phyloP scores from a whole-genome alignment of 2,888 invertebrate genomes.

The Spialia ferax region DNA sequence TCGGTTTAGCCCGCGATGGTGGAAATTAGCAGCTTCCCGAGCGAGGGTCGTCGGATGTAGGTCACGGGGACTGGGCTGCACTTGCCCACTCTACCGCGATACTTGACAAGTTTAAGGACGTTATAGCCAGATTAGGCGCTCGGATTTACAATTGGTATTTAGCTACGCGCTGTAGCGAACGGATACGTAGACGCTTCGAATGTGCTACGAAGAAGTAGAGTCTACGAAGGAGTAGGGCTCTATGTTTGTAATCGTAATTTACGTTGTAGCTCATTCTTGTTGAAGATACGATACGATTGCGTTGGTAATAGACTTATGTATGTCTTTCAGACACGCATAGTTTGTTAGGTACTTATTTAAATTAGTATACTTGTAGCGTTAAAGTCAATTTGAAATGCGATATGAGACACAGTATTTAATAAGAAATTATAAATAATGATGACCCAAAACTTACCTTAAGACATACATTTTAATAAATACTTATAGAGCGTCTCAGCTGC shows the following conservation, averaged over 20 bases:
- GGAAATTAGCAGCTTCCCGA: conserved; percentile 86
- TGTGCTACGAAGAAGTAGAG: conserved; percentile 19
- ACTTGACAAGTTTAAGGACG: conserved; percentile 85
- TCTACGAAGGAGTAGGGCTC: conserved; percentile 30
- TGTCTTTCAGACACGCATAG: conserved; percentile 2
- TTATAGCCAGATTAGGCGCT: conserved; percentile 70
- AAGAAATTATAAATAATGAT: background rate
- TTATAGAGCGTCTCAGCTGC: conserved; percentile 1
- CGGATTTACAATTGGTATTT: conserved; percentile 44
- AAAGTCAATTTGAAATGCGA: background rate
- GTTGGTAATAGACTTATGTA: conserved; percentile 21
- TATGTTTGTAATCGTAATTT: conserved; percentile 29
- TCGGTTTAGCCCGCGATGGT: conserved; percentile 73
- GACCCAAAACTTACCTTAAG: background rate
- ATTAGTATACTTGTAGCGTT: conserved; percentile 15
- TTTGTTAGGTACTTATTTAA: conserved; percentile 15
- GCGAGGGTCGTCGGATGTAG: conserved; percentile 84
- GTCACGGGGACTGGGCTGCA: conserved; percentile 85
- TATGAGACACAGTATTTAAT: background rate
- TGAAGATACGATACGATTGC: conserved; percentile 12
- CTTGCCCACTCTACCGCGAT: conserved; percentile 78
- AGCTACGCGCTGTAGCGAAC: conserved; percentile 50
- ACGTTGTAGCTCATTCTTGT: conserved; percentile 34
- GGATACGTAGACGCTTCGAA: conserved; percentile 42
- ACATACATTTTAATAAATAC: background rate